A percentile compares a stretch with the other conserved stretches of the same genome.
Evolutionary conservation across 2,113 vertebrate species (phyloP).

Genomic region (Galbula dea): DNA sequence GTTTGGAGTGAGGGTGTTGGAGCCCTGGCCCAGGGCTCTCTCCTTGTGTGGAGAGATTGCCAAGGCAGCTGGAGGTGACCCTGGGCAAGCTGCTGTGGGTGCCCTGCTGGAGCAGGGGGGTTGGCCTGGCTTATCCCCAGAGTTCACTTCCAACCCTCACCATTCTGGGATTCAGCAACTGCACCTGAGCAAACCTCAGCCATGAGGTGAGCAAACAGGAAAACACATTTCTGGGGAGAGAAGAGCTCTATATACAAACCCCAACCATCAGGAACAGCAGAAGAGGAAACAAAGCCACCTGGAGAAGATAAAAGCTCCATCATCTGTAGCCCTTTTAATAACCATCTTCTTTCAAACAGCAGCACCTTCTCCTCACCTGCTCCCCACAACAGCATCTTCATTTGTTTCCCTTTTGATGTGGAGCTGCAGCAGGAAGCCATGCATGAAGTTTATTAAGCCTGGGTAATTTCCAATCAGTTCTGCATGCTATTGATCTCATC

Average conservation of each 20-base stretch:
- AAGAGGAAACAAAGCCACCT: not conserved
- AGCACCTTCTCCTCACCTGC: not conserved
- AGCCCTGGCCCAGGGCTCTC: too few species aligned
- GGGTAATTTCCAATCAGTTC: conserved; percentile 55
- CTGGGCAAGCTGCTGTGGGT: too few species aligned
- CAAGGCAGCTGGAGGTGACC: too few species aligned
- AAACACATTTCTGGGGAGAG: not conserved
- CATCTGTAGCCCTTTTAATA: not conserved
- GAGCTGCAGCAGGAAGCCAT: conserved; percentile 9
- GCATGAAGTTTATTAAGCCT: conserved; percentile 24
- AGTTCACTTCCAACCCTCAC: too few species aligned
- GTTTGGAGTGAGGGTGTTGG: too few species aligned
- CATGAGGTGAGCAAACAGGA: rapidly evolving
- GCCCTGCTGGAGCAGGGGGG: too few species aligned
- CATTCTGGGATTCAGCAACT: too few species aligned
- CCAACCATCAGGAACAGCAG: not conserved
- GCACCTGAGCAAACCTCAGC: not conserved
- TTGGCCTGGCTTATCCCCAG: too few species aligned
- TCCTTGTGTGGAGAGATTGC: too few species aligned
- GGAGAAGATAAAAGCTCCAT: not conserved
- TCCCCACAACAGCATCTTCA: not conserved
- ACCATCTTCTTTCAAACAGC: not conserved
- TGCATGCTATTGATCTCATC: conserved; percentile 25
- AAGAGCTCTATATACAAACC: not conserved
- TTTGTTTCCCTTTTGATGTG: not conserved